These are phyloP conservation scores for Drosophila bocki DNA, from an alignment of 1,140 invertebrate genomes.

Conservation along the genomic window DNA sequence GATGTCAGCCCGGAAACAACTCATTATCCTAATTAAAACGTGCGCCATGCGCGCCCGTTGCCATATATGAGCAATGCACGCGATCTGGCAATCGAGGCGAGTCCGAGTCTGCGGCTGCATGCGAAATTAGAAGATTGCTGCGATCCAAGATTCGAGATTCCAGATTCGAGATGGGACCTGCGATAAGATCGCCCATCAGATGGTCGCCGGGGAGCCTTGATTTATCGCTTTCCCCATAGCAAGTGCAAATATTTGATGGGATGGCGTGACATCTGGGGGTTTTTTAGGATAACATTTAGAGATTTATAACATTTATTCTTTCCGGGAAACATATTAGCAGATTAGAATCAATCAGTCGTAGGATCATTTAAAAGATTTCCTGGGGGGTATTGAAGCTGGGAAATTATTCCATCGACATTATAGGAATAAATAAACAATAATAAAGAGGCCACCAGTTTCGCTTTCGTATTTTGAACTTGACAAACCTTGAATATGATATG, in stretches of 20 bases:
- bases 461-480: background rate
- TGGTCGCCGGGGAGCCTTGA: constrained; percentile 30
- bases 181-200: constrained; percentile 37
- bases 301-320: background rate
- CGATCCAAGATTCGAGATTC: constrained; percentile 21
- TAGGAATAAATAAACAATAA: background rate
- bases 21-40: constrained; percentile 85
- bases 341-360: background rate
- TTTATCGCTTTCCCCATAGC: constrained; percentile 23
- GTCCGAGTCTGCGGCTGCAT: constrained; percentile 62
- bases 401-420: background rate
- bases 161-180: constrained; percentile 44
- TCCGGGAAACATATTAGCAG: background rate
- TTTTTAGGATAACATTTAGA: background rate
- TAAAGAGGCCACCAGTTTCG: background rate
- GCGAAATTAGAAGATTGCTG: constrained; percentile 74
- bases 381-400: background rate
- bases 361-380: background rate
- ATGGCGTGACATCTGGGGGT: constrained; percentile 6
- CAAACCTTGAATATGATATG: background rate
- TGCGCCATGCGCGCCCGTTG: constrained; percentile 78
- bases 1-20: constrained; percentile 79
- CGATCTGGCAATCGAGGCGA: constrained; percentile 79
- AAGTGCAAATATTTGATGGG: constrained; percentile 23
- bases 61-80: constrained; percentile 82